Evolutionary conservation across 2,113 vertebrate species (phyloP), one percentile per base, ranked within the genome.

Genomic region (Nothoprocta perdicaria): DNA sequence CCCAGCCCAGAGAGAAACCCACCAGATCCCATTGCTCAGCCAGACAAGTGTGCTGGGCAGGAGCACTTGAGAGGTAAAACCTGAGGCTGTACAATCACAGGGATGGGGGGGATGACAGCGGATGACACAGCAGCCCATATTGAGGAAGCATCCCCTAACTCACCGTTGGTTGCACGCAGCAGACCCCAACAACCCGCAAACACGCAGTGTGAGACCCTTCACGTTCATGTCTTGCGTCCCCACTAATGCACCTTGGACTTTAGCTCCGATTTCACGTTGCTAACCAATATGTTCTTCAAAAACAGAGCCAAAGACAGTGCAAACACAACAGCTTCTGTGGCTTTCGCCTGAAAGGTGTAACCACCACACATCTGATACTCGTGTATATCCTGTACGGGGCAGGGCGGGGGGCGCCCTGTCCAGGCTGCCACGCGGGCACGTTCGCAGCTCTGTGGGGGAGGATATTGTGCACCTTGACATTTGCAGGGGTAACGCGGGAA

Each of bases 1-100:
- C 68, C 88, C 85, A 72, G 55, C 63, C 74, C 41, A 33, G 48
- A 35, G 52, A 84, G 29, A 57, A 77, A 71, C 45, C 91, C 1
- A 0, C 16, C 53, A 31, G 53, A 35, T 26, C 63, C 8, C 14
- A 1, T 14, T 0, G 31, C 68, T 63, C 0, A 0, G 63, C 40
- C 0, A 0, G 60, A 77, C 3, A 7, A 93, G 33, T 2, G 9
- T 18, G 38, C 0, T 0, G 58, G 72, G 38, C 35, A 0, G 9
- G 33, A 67, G n/a, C 0, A 17, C 3, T 62, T 8, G 0, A 33
- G 62, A 69, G 40, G 40, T 2, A 63, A 21, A 61, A 12, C 10
- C 2, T 4, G 9, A 45, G 48, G 66, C 10, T 18, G 9, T 0
- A 4, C 3, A 45, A 62, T 46, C 0, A 15, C 23, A 4, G 15